These are phyloP conservation scores for Pseudopleuronectes americanus DNA, from an alignment of 2,797 vertebrate species.

Conservation along the genomic window DNA sequence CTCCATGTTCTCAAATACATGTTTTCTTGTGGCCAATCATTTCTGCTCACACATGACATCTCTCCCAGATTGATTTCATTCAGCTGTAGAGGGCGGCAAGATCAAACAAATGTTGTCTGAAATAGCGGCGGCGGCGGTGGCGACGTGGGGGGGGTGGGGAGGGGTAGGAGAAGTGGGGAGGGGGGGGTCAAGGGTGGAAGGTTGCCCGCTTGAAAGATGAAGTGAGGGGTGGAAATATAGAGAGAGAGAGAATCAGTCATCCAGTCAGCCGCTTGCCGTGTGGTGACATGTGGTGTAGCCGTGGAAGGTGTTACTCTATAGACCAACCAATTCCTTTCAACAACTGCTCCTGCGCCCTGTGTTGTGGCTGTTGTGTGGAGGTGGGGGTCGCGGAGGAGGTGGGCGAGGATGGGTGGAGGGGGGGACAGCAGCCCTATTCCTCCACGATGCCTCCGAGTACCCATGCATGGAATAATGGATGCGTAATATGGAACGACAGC, in stretches of 20 bases:
- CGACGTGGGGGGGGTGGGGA: neutral
- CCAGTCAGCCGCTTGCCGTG: conserved; percentile 51
- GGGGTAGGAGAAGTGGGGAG: neutral
- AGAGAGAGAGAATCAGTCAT: conserved; percentile 66
- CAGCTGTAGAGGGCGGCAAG: conserved; percentile 73
- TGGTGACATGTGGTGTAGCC: conserved; percentile 33
- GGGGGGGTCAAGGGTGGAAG: conserved; percentile 43
- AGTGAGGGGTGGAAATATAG: conserved; percentile 58
- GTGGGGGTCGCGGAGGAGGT: neutral
- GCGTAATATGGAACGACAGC: conserved; percentile 79
- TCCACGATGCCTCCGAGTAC: conserved; percentile 71
- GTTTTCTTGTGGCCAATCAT: conserved; percentile 68
- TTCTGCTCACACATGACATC: conserved; percentile 73
- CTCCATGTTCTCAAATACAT: conserved; percentile 59
- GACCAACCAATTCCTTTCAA: conserved; percentile 47
- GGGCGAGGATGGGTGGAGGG: neutral
- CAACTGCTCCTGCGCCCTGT: conserved; percentile 41
- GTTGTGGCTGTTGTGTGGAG: conserved; percentile 15
- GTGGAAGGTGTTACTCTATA: conserved; percentile 52
- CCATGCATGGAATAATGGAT: conserved; percentile 76
- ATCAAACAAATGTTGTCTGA: conserved; percentile 76
- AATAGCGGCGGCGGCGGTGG: conserved; percentile 40
- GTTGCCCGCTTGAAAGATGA: conserved; percentile 63
- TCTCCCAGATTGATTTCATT: conserved; percentile 73
- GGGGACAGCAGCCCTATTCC: conserved; percentile 26